A percentile compares a stretch with the other conserved stretches of the same genome.
phyloP scores from a whole-genome alignment of 2,888 invertebrate species.

The Molorchus minor region DNA sequence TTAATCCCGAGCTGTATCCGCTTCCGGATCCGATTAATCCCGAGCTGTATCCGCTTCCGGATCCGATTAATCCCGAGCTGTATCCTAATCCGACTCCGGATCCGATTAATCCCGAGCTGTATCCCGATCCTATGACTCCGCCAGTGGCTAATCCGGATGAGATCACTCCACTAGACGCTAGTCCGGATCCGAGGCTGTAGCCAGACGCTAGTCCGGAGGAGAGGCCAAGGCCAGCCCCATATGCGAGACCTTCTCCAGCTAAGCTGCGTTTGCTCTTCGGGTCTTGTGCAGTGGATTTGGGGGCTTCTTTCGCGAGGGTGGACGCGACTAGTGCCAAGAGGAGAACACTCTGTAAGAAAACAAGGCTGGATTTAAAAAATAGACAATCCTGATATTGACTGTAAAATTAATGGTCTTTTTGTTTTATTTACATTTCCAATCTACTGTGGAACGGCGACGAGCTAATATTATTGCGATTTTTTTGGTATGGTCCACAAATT shows the following conservation, averaged over 20 bases:
- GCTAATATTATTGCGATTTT: too few species aligned
- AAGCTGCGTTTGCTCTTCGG: slow-evolving; percentile 13
- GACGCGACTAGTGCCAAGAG: not conserved
- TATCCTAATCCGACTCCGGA: not conserved
- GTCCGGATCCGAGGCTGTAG: not conserved
- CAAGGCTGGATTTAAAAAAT: not conserved
- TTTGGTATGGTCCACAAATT: too few species aligned
- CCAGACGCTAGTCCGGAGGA: not conserved
- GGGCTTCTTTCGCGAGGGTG: slow-evolving; percentile 2
- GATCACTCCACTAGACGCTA: not conserved
- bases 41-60: not conserved
- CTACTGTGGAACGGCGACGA: too few species aligned
- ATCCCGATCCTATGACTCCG: not conserved
- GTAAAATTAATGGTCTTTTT: too few species aligned
- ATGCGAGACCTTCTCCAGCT: not conserved
- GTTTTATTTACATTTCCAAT: too few species aligned
- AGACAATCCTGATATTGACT: too few species aligned
- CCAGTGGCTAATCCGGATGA: not conserved
- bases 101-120: not conserved
- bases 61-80: not conserved
- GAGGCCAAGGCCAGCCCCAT: not conserved
- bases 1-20: not conserved
- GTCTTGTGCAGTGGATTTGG: not conserved
- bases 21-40: not conserved
- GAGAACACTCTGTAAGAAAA: slow-evolving; percentile 11